phyloP scores from a whole-genome alignment of 2,888 invertebrate genomes.

The Pristionchus japonicus region DNA sequence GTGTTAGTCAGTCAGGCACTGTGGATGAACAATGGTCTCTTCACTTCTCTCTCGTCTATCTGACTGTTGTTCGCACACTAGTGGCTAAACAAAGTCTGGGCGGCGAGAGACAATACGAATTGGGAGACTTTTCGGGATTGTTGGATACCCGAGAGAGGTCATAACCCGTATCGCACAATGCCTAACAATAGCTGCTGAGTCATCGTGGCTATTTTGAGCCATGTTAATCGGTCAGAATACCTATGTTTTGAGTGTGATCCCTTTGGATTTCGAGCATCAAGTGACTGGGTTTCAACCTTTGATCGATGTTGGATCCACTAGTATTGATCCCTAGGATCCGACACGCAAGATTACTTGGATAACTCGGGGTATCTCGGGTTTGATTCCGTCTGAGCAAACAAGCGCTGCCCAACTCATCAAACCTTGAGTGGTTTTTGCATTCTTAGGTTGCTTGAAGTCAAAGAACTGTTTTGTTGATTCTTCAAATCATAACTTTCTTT shows the following conservation, averaged over 20 bases:
- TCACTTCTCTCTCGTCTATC: no score
- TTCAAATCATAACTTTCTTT: neutral
- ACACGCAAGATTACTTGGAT: neutral
- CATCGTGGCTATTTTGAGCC: neutral
- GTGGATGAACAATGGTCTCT: neutral
- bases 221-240: no score
- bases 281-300: no score
- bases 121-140: neutral
- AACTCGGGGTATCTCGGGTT: neutral
- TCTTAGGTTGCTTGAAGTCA: neutral
- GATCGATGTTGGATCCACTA: no score
- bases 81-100: no score
- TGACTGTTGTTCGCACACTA: no score
- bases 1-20: neutral
- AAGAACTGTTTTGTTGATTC: neutral
- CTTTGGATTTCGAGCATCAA: no score
- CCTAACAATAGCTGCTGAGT: neutral
- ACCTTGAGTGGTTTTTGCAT: neutral
- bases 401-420: neutral
- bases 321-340: neutral
- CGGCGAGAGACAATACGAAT: neutral
- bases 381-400: neutral
- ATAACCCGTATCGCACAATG: neutral
- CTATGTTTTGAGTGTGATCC: no score
- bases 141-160: neutral